Evolutionary conservation across 2,113 vertebrate genomes (phyloP).

Genomic region (Gasterosteus nipponicus): DNA sequence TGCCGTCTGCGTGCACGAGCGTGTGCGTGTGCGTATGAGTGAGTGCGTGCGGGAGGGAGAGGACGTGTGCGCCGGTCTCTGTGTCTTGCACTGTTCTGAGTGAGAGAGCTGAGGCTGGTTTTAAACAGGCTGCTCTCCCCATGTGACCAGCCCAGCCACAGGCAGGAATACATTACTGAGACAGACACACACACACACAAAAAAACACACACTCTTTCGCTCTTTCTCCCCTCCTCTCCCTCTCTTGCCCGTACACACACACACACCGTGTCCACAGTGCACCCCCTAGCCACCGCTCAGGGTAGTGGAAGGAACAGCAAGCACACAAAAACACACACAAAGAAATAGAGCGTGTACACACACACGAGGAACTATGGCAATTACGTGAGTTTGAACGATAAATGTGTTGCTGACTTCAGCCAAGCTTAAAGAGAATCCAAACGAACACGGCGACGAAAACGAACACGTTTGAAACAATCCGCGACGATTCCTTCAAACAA

Average conservation of each 20-base stretch:
- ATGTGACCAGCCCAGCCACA: constrained; percentile 86
- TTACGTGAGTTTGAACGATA: not conserved
- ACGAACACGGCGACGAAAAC: not conserved
- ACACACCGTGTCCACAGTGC: constrained; percentile 78
- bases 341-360: not conserved
- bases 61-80: constrained; percentile 75
- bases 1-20: constrained; percentile 61
- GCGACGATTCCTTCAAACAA: constrained; percentile 22
- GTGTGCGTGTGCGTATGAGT: constrained; percentile 36
- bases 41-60: constrained; percentile 40
- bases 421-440: not conserved
- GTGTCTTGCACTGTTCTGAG: constrained; percentile 82
- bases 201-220: not conserved
- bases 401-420: not conserved
- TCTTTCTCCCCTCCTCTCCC: not conserved
- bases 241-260: constrained; percentile 26
- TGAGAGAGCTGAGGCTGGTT: constrained; percentile 82
- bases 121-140: constrained; percentile 86
- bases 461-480: constrained; percentile 13
- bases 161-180: constrained; percentile 81
- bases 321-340: constrained; percentile 19
- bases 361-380: not conserved
- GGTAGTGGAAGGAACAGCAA: constrained; percentile 72
- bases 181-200: constrained; percentile 39
- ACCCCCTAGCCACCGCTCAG: constrained; percentile 83